Evolutionary conservation across 1,140 invertebrate species (phyloP), one percentile per base, ranked within the genome.

Genomic region (Pentalonia nigronervosa): DNA sequence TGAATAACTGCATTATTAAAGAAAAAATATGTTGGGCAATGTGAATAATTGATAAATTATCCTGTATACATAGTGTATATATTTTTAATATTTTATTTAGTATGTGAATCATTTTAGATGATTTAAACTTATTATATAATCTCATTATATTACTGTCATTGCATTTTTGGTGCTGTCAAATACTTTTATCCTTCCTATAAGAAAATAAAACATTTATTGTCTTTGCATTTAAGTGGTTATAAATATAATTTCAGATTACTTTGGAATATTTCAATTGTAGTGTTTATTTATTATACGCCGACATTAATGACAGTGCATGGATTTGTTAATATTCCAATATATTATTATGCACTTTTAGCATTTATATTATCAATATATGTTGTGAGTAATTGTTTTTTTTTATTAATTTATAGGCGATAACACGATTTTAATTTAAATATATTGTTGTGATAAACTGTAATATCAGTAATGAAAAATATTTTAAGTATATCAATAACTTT

Each of bases 251-350:
- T 47, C 45, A 87, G 84, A 20, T 48, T 87, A 48, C 34, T 47
- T 87, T 87, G 84, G 84, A 87, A 87, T 47, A 48, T 87, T 48
- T 17, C 25, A n/a, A 48, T 87, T 87, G 45, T 47, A 6, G 30
- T n/a, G 1, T n/a, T 87, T 2, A 36, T 87, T 30, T 87, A 87
- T 87, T 87, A 87, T 87, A 87, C 84, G n/a, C 84, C 84, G 1
- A 1, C 17, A 87, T 17, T 87, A 30, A 87, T 87, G 48, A n/a
- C 23, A 48, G n/a, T 48, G 11, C n/a, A 87, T 30, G 84, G 84
- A 17, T 7, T 87, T 30, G 84, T 87, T 48, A 87, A 87, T 48
- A 48, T 87, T 87, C 84, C 84, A 87, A 30, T n/a, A n/a, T 87
- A 87, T 87, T 87, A 87, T 30, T 48, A 87, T 47, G 84, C 14